Evolutionary conservation across 2,113 vertebrate species (phyloP).

Genomic region (Malurus elegans): DNA sequence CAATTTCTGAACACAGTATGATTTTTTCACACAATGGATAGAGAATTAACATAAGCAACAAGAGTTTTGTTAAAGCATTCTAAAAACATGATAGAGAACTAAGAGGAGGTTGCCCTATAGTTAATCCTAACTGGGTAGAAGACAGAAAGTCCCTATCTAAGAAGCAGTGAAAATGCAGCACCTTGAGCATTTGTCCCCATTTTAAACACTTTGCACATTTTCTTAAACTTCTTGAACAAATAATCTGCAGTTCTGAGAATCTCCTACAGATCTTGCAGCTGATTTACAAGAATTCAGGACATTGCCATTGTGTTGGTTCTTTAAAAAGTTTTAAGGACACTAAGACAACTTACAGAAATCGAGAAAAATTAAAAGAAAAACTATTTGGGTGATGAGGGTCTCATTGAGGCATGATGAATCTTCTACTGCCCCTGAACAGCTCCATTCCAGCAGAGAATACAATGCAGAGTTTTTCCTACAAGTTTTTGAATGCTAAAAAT

Average conservation of each 20-base stretch:
- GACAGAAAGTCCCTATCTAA: neutral
- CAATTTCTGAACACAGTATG: neutral
- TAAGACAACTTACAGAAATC: neutral
- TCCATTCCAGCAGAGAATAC: neutral
- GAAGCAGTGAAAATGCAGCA: neutral
- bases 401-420: neutral
- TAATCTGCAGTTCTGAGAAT: neutral
- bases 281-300: neutral
- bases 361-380: neutral
- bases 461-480: neutral
- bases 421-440: neutral
- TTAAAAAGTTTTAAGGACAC: neutral
- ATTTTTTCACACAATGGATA: neutral
- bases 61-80: neutral
- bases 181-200: neutral
- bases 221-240: neutral
- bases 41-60: neutral
- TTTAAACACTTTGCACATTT: neutral
- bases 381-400: neutral
- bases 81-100: neutral
- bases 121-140: neutral
- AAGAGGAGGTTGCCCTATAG: neutral
- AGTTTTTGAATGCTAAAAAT: neutral
- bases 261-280: neutral
- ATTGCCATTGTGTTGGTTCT: neutral